Evolutionary conservation across 2,888 invertebrate species (phyloP).

Genomic region (Drosophila anomalipes): DNA sequence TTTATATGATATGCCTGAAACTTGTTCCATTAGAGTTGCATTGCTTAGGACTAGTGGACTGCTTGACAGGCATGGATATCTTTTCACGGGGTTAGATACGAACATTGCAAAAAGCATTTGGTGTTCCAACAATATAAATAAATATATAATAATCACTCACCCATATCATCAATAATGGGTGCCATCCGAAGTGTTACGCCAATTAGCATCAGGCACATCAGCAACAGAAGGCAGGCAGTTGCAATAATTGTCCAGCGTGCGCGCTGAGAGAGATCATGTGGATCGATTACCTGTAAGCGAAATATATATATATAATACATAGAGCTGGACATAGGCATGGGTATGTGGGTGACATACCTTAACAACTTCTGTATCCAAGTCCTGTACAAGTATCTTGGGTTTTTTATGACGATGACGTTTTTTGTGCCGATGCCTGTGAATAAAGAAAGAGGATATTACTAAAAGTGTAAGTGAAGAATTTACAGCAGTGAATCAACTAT

Average conservation of each 20-base stretch:
- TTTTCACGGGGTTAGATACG: slow-evolving; percentile 10
- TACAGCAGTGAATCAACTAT: background rate
- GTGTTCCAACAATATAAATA: slow-evolving; percentile 1
- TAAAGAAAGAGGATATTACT: background rate
- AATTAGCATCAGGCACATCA: slow-evolving; percentile 95
- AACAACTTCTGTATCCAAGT: slow-evolving; percentile 85
- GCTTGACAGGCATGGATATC: slow-evolving; percentile 55
- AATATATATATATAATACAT: background rate
- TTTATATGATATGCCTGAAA: slow-evolving; percentile 38
- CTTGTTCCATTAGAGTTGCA: slow-evolving; percentile 71
- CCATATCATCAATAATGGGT: slow-evolving; percentile 97
- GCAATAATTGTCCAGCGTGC: slow-evolving; percentile 96
- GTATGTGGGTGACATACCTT: slow-evolving; percentile 73
- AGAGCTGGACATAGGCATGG: background rate
- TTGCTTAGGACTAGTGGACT: slow-evolving; percentile 56
- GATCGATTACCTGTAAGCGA: slow-evolving; percentile 88
- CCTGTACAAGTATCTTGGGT: slow-evolving; percentile 85
- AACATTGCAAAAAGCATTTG: slow-evolving; percentile 47
- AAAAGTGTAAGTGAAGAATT: background rate
- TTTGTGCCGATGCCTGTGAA: slow-evolving; percentile 84
- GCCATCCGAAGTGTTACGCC: slow-evolving; percentile 97
- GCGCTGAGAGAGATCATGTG: slow-evolving; percentile 92
- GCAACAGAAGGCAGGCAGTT: slow-evolving; percentile 93
- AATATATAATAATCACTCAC: slow-evolving; percentile 87
- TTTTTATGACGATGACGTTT: slow-evolving; percentile 85